Evolutionary conservation across 2,888 invertebrate species (phyloP).

Genomic region (Folsomia manolachei): DNA sequence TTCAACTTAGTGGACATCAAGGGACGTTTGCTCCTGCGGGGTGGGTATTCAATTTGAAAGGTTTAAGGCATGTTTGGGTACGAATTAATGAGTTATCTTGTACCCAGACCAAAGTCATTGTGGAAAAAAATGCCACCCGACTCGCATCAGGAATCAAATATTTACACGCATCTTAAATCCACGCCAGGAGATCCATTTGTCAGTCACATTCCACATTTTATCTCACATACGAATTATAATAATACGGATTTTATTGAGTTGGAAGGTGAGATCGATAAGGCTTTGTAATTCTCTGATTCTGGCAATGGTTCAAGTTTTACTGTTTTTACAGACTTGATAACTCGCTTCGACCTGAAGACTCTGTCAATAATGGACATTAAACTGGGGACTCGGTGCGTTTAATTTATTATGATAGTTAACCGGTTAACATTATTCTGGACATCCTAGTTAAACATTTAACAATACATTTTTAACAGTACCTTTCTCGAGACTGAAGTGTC

Average conservation of each 20-base stretch:
- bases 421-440: too few species aligned
- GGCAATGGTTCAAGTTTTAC: too few species aligned
- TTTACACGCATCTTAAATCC: constrained; percentile 57
- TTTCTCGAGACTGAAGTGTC: constrained; percentile 71
- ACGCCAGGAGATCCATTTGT: not conserved
- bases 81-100: not conserved
- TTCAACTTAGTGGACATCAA: constrained; percentile 89
- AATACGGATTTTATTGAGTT: constrained; percentile 75
- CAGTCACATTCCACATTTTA: not conserved
- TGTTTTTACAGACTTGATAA: constrained; percentile 63
- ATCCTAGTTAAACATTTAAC: too few species aligned
- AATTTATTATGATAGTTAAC: too few species aligned
- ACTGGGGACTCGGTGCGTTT: constrained; percentile 90
- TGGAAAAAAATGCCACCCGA: constrained; percentile 68
- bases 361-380: constrained; percentile 85
- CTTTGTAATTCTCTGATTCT: too few species aligned
- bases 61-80: not conserved
- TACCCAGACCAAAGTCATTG: constrained; percentile 70
- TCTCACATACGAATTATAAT: not conserved
- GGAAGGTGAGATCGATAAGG: too few species aligned
- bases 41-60: not conserved
- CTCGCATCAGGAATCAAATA: constrained; percentile 55
- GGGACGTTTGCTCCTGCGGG: constrained; percentile 90
- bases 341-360: constrained; percentile 20
- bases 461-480: too few species aligned